Base-by-base conservation (phyloP, 2,113 vertebrate species). In the Gymnogyps californianus region DNA sequence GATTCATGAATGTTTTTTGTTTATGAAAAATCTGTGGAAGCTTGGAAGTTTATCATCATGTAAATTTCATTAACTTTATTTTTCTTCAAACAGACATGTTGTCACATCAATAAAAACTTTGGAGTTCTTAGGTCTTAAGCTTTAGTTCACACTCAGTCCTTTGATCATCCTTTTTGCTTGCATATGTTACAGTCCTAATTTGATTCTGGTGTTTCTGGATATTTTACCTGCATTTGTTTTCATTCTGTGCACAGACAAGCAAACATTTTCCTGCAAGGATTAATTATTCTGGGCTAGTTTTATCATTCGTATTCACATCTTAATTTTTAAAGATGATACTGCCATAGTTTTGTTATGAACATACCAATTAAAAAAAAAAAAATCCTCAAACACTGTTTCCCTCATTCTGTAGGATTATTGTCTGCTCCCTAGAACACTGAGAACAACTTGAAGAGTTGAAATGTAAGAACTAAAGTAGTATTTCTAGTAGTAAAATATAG, bases 1-100 rank as follows among this genome's bases (percentile, higher is more conserved):
- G 79, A 97, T 98, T 97, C 92, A 87, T 96, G 92, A 98, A 98
- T 95, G 95, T 46, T 59, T 95, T 98, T 97, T 95, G 93, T 89
- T 96, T 84, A 90, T 83, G 36, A 75, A 87, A 72, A 95, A 91
- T 95, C 90, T 97, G 92, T 98, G 95, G 95, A 96, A 97, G 44
- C 49, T 83, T 87, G 85, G 85, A 94, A 95, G 65, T 76, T 92
- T 81, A 55, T 90, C 49, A 79, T 94, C 82, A 72, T 97, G 83
- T 96, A 93, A 81, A 93, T 88, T 81, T 52, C 88, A 89, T 64
- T 86, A 83, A 90, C 42, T 95, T 96, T 94, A 89, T 97, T 98
- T 96, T 96, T 93, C 62, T 93, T 97, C 82, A 54, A 82, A 72
- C 46, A 49, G 58, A 77, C 59, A 44, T 70, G 49, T 57, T 96